Base-by-base conservation (phyloP, 2,888 invertebrate species). In the Alloplasta piceator region DNA sequence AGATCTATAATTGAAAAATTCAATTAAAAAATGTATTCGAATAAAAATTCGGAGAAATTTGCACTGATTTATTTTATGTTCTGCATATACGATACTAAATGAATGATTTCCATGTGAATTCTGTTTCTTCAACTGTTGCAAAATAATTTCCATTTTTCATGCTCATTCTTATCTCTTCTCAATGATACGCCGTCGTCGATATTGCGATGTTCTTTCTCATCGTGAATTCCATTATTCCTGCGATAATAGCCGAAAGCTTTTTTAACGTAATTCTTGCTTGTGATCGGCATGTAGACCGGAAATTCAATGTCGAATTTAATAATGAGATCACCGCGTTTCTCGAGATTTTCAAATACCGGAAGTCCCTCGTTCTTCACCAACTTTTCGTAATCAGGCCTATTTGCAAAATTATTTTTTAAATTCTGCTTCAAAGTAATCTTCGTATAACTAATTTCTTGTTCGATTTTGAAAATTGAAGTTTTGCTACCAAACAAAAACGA, bases 321-420 rank as follows among this genome's bases (percentile, higher is more conserved):
- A 58, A 96, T 94, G 55, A 97, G 92, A 88, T 96, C 94, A 7
- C 97, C 97, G 85, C 94, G 95, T 50, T 94, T 93, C 66, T 94
- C 94, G 58, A 93, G 92, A 86, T 94, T 93, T 73, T 94, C 94
- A 1, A 94, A 93, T 73, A 95, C 90, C 0, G 97, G 97, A 86
- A 97, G 93, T 0, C 97, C 97, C 92, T 97, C 97, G 6, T 94
- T 94, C 70, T 94, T 93, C 0, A 97, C 93, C 0, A 95, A 88
- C 91, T 96, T 97, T 82, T 94, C 94, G 86, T 95, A 97, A 1
- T 93, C 94, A 0, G 96, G 96, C 36, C 94, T 92, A 76, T 39
- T 79, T 68, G 26, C 41, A 39, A 71, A 72, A 43, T 36, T 38
- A 43, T 46, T 16, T 64, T 26, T 48, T 6, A 41, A 52, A n/a